Percentiles rank a stretch among this genome's conserved stretches.
Conservation (phyloP, 1,140 invertebrate genomes). For the Drosophila fuyamai region DNA sequence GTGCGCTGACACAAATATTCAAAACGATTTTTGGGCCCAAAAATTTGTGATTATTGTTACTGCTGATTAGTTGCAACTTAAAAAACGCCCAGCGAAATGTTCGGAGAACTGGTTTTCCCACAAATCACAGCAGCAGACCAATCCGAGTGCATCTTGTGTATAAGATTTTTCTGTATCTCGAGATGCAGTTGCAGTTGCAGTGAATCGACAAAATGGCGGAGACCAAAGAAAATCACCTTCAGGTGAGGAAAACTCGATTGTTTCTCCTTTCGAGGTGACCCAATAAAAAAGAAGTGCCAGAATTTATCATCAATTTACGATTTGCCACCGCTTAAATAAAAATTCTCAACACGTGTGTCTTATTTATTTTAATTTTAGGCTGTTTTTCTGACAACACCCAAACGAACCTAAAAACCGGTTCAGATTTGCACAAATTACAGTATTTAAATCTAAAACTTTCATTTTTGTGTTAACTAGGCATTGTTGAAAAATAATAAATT, state of each 20-base stretch:
- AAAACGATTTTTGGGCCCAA: slow-evolving; percentile 15
- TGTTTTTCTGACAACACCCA: slow-evolving; percentile 3
- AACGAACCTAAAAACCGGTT: not conserved
- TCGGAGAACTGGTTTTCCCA: slow-evolving; percentile 23
- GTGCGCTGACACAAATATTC: slow-evolving; percentile 16
- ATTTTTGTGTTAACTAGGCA: no score
- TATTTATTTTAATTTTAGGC: slow-evolving; percentile 25
- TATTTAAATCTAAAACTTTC: no score
- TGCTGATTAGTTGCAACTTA: not conserved
- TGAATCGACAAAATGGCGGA: slow-evolving; percentile 27
- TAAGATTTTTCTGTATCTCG: not conserved
- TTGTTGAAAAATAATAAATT: no score
- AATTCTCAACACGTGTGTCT: slow-evolving; percentile 15
- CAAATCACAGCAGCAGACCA: slow-evolving; percentile 47
- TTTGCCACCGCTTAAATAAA: not conserved
- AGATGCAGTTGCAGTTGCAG: slow-evolving; percentile 25
- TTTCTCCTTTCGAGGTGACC: slow-evolving; percentile 1
- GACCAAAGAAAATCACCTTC: not conserved
- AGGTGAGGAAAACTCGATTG: slow-evolving; percentile 2
- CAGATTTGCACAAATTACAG: not conserved
- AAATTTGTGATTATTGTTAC: slow-evolving; percentile 5
- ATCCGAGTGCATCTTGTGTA: slow-evolving; percentile 22
- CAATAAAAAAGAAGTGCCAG: slow-evolving; percentile 6
- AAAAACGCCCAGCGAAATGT: not conserved
- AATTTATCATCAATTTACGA: not conserved